A percentile compares a stretch with the other conserved stretches of the same genome.
phyloP scores from a whole-genome alignment of 23 tunicate genomes.

The Styela plicata region DNA sequence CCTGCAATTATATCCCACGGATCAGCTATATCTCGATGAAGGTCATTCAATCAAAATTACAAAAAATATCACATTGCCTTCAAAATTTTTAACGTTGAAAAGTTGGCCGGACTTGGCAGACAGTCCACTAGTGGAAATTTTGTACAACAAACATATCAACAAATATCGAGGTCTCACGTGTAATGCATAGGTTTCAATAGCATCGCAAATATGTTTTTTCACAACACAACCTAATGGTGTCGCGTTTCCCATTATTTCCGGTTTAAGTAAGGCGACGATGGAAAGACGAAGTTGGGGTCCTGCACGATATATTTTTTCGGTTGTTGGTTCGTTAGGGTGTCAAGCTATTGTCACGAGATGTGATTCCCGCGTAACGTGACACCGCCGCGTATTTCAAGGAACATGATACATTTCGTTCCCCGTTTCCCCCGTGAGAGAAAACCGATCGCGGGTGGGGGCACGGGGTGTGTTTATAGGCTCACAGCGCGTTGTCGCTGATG shows the following conservation, averaged over 20 bases:
- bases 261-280: slow-evolving; percentile 12
- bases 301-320: slow-evolving; percentile 11
- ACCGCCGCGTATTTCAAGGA: slow-evolving; percentile 4
- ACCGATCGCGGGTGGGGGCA: slow-evolving; percentile 13
- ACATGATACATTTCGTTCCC: slow-evolving; percentile 17
- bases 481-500: not conserved
- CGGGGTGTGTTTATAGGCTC: slow-evolving; percentile 17
- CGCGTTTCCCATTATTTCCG: slow-evolving; percentile 30
- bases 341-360: slow-evolving; percentile 16
- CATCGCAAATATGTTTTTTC: slow-evolving; percentile 17
- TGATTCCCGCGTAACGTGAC: not conserved
- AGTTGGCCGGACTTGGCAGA: too few species aligned
- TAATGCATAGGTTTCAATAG: not conserved
- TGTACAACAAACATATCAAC: too few species aligned
- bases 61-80: too few species aligned
- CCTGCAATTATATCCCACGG: too few species aligned
- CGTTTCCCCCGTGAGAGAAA: slow-evolving; percentile 19
- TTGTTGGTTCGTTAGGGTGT: not conserved
- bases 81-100: too few species aligned
- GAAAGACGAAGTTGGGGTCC: not conserved
- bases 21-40: too few species aligned
- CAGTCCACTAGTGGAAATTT: too few species aligned
- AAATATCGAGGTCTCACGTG: not conserved
- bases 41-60: too few species aligned
- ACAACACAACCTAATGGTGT: slow-evolving; percentile 8